Evolutionary conservation across 2,797 vertebrate species (phyloP).

Genomic region (Mycteria americana): DNA sequence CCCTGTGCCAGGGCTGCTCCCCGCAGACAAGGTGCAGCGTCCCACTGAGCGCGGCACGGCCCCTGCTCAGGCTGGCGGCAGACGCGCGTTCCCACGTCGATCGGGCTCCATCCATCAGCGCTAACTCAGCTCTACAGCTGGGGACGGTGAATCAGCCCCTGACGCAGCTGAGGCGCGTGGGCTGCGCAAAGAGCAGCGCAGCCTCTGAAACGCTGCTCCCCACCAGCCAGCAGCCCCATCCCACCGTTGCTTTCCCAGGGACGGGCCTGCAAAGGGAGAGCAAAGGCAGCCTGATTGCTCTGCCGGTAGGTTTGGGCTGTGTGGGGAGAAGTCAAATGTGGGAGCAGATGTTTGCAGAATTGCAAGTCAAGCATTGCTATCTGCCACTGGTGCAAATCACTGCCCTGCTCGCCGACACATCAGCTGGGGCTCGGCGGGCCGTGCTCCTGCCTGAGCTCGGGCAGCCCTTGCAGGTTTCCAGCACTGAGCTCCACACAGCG

Average conservation of each 20-base stretch:
- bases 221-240: not conserved
- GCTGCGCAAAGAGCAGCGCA: not conserved
- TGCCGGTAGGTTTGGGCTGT: not conserved
- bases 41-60: accelerated
- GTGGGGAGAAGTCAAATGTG: not conserved
- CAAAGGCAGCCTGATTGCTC: not conserved
- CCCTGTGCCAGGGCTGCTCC: not conserved
- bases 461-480: not conserved
- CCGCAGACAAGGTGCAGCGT: accelerated
- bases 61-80: not conserved
- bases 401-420: not conserved
- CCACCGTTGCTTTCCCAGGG: accelerated
- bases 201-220: not conserved
- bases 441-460: not conserved
- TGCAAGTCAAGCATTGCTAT: not conserved
- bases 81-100: accelerated
- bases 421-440: accelerated
- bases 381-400: not conserved
- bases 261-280: not conserved
- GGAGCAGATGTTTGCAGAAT: not conserved
- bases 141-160: not conserved
- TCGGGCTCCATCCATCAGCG: not conserved
- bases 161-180: accelerated
- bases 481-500: not conserved
- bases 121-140: not conserved